These are phyloP conservation scores for Orthonyx spaldingii DNA, from an alignment of 2,113 vertebrate genomes.

Conservation along the genomic window DNA sequence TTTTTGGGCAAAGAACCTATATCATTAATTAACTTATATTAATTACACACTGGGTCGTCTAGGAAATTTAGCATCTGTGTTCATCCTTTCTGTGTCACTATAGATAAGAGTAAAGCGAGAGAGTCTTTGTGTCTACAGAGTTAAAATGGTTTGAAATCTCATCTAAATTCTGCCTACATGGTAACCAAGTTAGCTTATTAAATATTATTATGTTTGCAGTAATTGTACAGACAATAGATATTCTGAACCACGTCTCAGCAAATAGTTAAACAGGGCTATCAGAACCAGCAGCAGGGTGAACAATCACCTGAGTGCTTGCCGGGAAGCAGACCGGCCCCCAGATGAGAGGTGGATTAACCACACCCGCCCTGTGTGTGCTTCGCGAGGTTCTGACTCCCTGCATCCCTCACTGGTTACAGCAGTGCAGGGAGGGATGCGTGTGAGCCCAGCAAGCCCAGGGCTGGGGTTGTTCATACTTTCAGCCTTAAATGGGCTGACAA, in stretches of 20 bases:
- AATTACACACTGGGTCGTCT: background rate
- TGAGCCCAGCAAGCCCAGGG: background rate
- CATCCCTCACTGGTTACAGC: rapidly evolving
- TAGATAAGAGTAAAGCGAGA: background rate
- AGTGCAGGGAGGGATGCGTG: rapidly evolving
- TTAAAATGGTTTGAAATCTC: background rate
- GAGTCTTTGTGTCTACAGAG: background rate
- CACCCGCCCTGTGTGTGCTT: rapidly evolving
- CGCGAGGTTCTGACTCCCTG: rapidly evolving
- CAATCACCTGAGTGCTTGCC: background rate
- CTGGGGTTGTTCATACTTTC: background rate
- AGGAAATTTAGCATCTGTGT: background rate
- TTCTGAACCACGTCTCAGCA: background rate
- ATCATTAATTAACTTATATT: background rate
- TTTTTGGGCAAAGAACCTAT: background rate
- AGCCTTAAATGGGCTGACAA: background rate
- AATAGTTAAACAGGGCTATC: background rate
- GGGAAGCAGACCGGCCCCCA: background rate
- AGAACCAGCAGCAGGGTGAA: background rate
- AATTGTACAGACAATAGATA: background rate
- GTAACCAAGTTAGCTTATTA: background rate
- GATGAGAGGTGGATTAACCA: background rate
- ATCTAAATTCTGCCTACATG: background rate
- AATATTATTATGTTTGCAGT: background rate
- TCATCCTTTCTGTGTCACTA: background rate